phyloP scores from a whole-genome alignment of 2,797 vertebrate genomes.

The Neomorphus geoffroyi region DNA sequence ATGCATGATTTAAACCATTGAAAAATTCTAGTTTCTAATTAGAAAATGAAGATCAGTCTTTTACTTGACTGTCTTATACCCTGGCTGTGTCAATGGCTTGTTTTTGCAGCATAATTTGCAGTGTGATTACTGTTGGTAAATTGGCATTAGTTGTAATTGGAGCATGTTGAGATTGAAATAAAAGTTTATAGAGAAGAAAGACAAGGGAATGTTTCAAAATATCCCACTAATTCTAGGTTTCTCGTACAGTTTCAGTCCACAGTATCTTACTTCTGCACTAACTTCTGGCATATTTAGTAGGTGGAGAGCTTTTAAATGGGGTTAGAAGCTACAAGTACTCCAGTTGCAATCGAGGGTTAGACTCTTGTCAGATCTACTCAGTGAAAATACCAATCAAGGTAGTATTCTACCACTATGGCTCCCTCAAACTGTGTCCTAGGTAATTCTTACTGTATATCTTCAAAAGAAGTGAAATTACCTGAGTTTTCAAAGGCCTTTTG shows the following conservation, averaged over 20 bases:
- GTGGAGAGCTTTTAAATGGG: not conserved
- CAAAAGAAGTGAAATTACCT: not conserved
- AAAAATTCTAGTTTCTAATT: not conserved
- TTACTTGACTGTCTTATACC: not conserved
- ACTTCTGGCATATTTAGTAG: not conserved
- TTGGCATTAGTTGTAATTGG: not conserved
- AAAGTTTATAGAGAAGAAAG: not conserved
- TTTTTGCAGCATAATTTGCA: not conserved
- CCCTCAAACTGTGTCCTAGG: not conserved
- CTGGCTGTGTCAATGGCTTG: not conserved
- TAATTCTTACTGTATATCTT: not conserved
- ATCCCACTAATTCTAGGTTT: not conserved
- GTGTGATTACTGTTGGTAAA: not conserved
- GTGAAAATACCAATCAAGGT: not conserved
- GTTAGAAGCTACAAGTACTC: not conserved
- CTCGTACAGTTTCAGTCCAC: not conserved
- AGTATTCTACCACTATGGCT: not conserved
- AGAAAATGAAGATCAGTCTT: not conserved
- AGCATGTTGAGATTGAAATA: not conserved
- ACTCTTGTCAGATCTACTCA: not conserved
- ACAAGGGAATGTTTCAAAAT: not conserved
- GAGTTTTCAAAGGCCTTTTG: not conserved
- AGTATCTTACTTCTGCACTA: not conserved
- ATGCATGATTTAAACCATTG: not conserved
- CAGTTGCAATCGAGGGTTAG: not conserved